Evolutionary conservation across 2,113 vertebrate species (phyloP), one percentile per base, ranked within the genome.

Genomic region (Nycticebus coucang): DNA sequence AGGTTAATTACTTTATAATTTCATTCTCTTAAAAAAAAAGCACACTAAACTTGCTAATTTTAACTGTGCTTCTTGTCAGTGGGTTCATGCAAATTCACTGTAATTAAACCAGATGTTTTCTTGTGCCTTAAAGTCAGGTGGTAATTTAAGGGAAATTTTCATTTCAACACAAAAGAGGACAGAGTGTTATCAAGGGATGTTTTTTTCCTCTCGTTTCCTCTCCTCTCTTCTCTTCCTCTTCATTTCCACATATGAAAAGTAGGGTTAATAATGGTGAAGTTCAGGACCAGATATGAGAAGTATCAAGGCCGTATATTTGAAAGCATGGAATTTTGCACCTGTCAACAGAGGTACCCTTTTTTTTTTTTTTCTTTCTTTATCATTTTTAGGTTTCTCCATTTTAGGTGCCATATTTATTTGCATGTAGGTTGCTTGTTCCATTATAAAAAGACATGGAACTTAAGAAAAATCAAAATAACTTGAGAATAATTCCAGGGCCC

Each of bases 1-100:
- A 97, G 97, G 97, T 97, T 98, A 97, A 97, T 97, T 97, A 97
- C 95, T 97, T 97, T 95, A 97, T 97, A 97, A 97, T 97, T 97
- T 97, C 96, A 96, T 97, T 97, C 94, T 87, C 94, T 96, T 90
- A 68, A 78, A 88, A 94, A 90, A 97, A 94, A 90, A 97, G 59
- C 95, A 83, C 72, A 92, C 89, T 72, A 71, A 96, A 97, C 94
- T 96, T 96, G 95, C 95, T 97, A 97, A 97, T 97, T 97, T 97
- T 97, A 97, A 97, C 97, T 92, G 74, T 91, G 94, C 96, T 97
- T 94, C 94, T 97, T 97, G 98, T 97, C 97, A 97, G 97, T 94
- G 84, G 84, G 96, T 97, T 97, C 97, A 96, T 89, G 72, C 87
- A 97, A 97, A 97, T 97, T 96, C 94, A 95, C 94, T 97, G 94